Evolutionary conservation across 1,140 invertebrate genomes (phyloP), one percentile per base, ranked within the genome.

Genomic region (Aradophagus sp.): DNA sequence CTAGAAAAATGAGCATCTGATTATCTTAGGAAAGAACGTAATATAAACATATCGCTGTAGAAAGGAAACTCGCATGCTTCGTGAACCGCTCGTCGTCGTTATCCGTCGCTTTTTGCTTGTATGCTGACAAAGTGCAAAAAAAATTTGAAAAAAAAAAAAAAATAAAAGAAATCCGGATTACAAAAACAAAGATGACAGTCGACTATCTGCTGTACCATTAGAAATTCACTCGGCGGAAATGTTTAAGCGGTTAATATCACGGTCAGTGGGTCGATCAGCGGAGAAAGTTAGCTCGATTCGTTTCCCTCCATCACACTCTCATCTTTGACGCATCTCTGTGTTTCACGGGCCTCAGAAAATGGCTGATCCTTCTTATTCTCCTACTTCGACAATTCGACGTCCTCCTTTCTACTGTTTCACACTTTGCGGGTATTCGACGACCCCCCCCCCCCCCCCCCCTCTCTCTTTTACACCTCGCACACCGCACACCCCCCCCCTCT

Each of bases 261-360:
- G 82, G 82, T 83, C 76, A 84, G 79, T 84, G 26, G 81, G 73
- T 79, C 80, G 77, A 83, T 83, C 80, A 80, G 61, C 77, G 75
- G 81, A 82, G 82, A 84, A 83, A 83, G 82, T 84, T 82, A 76
- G 62, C 67, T 70, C 67, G 15, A 70, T 62, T 77, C 71, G 62
- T 76, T 76, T 78, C 73, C 73, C 71, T 55, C 69, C 44, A 45
- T 42, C 69, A 61, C 58, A 52, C 59, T 72, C 73, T 65, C 58
- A 26, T 59, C 50, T 39, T 31, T 45, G 8, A 56, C 50, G 65
- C 58, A 56, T 63, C 73, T 72, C 59, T 42, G 41, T 76, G 58
- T 59, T 62, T 48, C 58, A 14, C 48, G 52, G 27, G 45, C 55
- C 66, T 27, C 35, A 59, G 73, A 72, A 75, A 61, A 67, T 71